Evolutionary conservation across 1,140 invertebrate species (phyloP).

Genomic region (Zaprionus africanus): DNA sequence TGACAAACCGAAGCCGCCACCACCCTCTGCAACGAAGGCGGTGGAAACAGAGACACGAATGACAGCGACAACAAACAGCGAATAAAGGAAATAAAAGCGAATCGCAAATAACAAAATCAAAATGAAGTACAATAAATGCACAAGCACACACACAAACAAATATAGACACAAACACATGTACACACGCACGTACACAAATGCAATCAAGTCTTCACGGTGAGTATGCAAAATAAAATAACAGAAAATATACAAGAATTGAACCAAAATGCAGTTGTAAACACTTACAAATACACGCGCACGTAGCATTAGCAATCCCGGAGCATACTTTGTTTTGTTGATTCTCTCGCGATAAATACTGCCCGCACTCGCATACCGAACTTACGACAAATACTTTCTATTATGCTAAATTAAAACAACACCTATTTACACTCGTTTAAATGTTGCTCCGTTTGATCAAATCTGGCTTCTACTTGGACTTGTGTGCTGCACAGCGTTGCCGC

Average conservation of each 20-base stretch:
- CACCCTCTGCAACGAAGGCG: slow-evolving; percentile 41
- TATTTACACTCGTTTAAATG: slow-evolving; percentile 30
- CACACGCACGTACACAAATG: background rate
- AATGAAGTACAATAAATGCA: slow-evolving; percentile 67
- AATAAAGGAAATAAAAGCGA: slow-evolving; percentile 80
- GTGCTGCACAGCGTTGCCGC: slow-evolving; percentile 48
- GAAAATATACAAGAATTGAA: slow-evolving; percentile 19
- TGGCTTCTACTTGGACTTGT: slow-evolving; percentile 45
- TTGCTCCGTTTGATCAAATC: slow-evolving; percentile 48
- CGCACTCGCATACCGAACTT: slow-evolving; percentile 9
- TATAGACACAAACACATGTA: slow-evolving; percentile 23
- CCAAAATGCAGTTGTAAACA: slow-evolving; percentile 48
- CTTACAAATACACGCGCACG: slow-evolving; percentile 40
- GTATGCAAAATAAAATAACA: slow-evolving; percentile 26
- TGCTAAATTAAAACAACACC: slow-evolving; percentile 16
- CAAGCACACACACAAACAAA: slow-evolving; percentile 23
- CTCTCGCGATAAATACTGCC: background rate
- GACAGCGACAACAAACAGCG: slow-evolving; percentile 65
- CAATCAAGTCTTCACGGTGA: slow-evolving; percentile 22
- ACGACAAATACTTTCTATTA: slow-evolving; percentile 32
- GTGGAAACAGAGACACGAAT: slow-evolving; percentile 43
- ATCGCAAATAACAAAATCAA: slow-evolving; percentile 69
- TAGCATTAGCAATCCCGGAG: slow-evolving; percentile 2
- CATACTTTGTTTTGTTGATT: background rate
- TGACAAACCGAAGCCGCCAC: slow-evolving; percentile 57